These are phyloP conservation scores for Scaptomyza cyrtandrae DNA, from an alignment of 2,888 invertebrate genomes.

Conservation along the genomic window DNA sequence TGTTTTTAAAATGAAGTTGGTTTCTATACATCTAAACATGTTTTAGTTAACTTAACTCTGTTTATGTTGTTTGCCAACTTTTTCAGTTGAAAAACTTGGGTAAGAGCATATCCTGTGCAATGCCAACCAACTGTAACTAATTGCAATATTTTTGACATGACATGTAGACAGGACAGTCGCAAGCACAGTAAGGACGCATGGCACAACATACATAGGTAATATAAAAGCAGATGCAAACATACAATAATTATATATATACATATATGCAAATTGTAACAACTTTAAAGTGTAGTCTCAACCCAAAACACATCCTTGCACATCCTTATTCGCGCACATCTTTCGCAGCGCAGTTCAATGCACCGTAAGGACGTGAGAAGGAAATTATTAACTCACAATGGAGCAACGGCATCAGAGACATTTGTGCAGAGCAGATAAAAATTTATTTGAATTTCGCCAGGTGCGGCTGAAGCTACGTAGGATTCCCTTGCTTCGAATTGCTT, in stretches of 20 bases:
- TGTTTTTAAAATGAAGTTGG: background rate
- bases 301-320: background rate
- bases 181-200: constrained; percentile 8
- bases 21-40: background rate
- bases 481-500: constrained; percentile 7
- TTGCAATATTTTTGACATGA: constrained; percentile 60
- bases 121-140: constrained; percentile 55
- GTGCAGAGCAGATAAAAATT: constrained; percentile 62
- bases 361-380: constrained; percentile 69
- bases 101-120: constrained; percentile 18
- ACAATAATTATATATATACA: constrained; percentile 31
- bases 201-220: background rate
- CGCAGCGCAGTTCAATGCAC: constrained; percentile 70
- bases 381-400: constrained; percentile 78
- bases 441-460: constrained; percentile 56
- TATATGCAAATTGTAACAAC: constrained; percentile 21
- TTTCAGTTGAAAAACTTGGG: constrained; percentile 15
- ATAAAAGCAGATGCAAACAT: constrained; percentile 18
- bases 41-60: constrained; percentile 8
- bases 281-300: constrained; percentile 30
- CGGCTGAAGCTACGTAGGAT: constrained; percentile 11
- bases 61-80: constrained; percentile 24
- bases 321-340: constrained; percentile 11
- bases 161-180: constrained; percentile 20
- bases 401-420: constrained; percentile 64